Percentiles rank a stretch among this genome's conserved stretches.
phyloP scores from a whole-genome alignment of 2,113 vertebrate genomes.

The Motacilla tschutschensis region DNA sequence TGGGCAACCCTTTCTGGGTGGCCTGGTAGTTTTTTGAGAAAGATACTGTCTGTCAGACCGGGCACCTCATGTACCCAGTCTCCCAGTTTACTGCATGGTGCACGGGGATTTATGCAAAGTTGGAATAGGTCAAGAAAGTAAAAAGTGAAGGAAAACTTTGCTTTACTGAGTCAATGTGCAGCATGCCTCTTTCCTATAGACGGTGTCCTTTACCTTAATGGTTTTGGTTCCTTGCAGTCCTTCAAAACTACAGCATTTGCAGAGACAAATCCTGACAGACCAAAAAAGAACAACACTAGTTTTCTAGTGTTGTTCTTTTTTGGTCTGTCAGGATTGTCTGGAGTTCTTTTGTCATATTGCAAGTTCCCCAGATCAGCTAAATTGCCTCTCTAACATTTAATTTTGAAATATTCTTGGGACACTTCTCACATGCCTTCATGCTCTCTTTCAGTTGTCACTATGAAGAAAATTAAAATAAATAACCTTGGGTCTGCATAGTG shows the following conservation, averaged over 20 bases:
- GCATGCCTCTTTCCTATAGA: not conserved
- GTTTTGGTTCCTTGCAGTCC: not conserved
- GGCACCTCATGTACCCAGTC: not conserved
- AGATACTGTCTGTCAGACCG: rapidly evolving
- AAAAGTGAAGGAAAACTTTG: not conserved
- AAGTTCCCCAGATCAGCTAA: not conserved
- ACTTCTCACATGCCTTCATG: not conserved
- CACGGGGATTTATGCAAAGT: not conserved
- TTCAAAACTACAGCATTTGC: not conserved
- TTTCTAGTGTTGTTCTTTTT: not conserved
- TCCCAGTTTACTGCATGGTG: too few species aligned
- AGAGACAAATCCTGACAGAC: not conserved
- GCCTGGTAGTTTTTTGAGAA: not conserved
- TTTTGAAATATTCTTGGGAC: not conserved
- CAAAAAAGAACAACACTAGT: not conserved
- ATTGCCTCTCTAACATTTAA: not conserved
- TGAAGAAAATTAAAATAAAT: not conserved
- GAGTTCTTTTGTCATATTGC: not conserved
- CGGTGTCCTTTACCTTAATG: not conserved
- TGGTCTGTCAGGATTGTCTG: not conserved
- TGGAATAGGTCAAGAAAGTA: not conserved
- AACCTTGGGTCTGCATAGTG: not conserved
- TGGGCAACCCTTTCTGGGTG: too few species aligned
- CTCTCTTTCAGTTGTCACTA: not conserved
- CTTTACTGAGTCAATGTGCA: not conserved